Evolutionary conservation across 2,888 invertebrate species (phyloP).

Genomic region (Drosophila nr. perissopoda): DNA sequence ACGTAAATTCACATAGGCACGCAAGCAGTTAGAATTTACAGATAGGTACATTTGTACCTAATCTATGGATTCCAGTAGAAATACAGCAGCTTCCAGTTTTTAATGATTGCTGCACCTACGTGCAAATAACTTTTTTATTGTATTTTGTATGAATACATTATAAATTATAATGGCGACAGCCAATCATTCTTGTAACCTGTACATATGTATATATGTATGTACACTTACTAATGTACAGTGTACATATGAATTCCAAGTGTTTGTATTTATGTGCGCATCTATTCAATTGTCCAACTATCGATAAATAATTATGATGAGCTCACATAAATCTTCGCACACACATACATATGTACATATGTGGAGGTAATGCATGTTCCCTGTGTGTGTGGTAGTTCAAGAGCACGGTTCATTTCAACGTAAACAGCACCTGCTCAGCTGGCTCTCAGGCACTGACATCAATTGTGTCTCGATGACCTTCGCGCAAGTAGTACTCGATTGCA

Average conservation of each 20-base stretch:
- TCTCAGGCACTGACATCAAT: conserved; percentile 66
- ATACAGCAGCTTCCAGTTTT: conserved; percentile 37
- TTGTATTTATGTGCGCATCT: conserved; percentile 35
- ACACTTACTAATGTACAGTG: background rate
- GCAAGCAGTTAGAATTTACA: background rate
- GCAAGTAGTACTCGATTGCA: conserved; percentile 62
- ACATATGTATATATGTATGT: background rate
- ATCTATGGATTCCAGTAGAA: background rate
- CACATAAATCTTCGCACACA: conserved; percentile 36
- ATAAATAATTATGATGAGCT: conserved; percentile 63
- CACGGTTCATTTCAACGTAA: conserved; percentile 60
- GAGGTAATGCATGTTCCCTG: conserved; percentile 30
- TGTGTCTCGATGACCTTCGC: conserved; percentile 63
- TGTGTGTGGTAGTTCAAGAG: conserved; percentile 48
- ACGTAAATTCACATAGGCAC: background rate
- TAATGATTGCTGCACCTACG: conserved; percentile 38
- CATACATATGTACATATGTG: background rate
- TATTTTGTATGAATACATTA: conserved; percentile 33
- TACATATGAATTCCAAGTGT: background rate
- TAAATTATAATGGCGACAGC: conserved; percentile 11
- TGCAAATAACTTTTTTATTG: conserved; percentile 25
- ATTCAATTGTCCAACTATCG: conserved; percentile 36
- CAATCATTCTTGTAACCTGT: conserved; percentile 11
- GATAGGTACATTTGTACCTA: background rate
- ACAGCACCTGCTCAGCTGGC: conserved; percentile 52